Evolutionary conservation across 2,888 invertebrate species (phyloP), one percentile per base, ranked within the genome.

Genomic region (Strigamia crassipes): DNA sequence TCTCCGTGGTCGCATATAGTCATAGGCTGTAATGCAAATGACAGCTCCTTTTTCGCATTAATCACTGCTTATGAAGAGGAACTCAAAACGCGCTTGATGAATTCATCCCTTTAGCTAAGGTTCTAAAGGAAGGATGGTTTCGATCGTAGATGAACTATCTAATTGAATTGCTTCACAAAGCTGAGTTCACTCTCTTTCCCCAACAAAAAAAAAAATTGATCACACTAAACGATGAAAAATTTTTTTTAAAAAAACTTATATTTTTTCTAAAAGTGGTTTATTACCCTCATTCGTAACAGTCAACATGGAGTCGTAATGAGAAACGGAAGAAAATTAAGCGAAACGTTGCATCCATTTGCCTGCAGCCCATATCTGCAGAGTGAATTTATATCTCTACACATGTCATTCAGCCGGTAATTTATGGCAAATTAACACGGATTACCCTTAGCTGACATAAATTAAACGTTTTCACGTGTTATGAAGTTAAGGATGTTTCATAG

Each of bases 31-130:
- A 46, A 46, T 61, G 61, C 61, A 61, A 23, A 4, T 61, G 61
- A 61, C 61, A 61, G 61, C 61, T 61, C 61, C 61, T 61, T 61
- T 61, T 61, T 61, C 23, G 61, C 61, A 61, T 61, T 61, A 61
- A 61, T 61, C 61, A 61, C 61, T 61, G 23, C 61, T 61, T 61
- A 61, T 61, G 61, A 61, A 61, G 61, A 61, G 21, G 61, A 61
- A 18, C 18, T 18, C 21, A 61, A 23, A 61, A 61, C 61, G 21
- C 61, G 21, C 61, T 61, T 61, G 61, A 61, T 61, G 61, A 61
- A 61, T 61, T 61, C 61, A 61, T 61, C 61, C 61, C 61, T 61
- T 18, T 23, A 61, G 61, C 21, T 61, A 61, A 61, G 21, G 9
- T 61, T 61, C 61, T 61, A 61, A 18, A 61, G 18, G 21, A 61